Conservation (phyloP, 2,888 invertebrate genomes). For the Chymomyza caudatula region DNA sequence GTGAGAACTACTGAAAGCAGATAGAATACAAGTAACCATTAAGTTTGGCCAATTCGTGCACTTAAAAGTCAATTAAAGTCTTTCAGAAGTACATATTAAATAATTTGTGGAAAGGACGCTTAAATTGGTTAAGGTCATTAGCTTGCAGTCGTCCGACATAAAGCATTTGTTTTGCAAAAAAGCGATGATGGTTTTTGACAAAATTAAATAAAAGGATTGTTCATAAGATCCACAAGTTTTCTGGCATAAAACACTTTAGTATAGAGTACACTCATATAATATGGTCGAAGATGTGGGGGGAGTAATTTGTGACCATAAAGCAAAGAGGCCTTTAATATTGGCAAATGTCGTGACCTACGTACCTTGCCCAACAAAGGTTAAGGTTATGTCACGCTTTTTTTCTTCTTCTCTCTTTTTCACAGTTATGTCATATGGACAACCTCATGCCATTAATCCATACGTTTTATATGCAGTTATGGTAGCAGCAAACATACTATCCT, state of each 20-base stretch:
- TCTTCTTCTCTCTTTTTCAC: no score
- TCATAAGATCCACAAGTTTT: no score
- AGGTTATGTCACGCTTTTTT: background rate
- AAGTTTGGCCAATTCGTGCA: conserved; percentile 43
- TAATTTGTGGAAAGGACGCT: conserved; percentile 2
- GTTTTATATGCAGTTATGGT: background rate
- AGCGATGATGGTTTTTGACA: no score
- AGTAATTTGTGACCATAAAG: no score
- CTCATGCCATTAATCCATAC: conserved; percentile 48
- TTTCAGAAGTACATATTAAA: conserved; percentile 28
- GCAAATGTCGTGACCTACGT: no score
- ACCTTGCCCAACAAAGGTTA: no score
- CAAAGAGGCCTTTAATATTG: no score
- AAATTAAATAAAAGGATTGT: no score
- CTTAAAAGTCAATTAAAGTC: conserved; percentile 59
- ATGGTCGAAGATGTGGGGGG: no score
- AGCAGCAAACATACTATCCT: background rate
- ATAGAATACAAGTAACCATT: conserved; percentile 18
- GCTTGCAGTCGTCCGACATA: background rate
- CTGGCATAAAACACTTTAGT: no score
- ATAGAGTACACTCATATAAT: no score
- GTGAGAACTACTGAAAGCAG: background rate
- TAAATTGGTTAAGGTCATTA: conserved; percentile 9
- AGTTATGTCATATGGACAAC: background rate
- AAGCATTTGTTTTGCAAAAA: no score